A percentile compares a stretch with the other conserved stretches of the same genome.
These are phyloP conservation scores for Tangara arthus DNA, from an alignment of 2,797 vertebrate genomes.

Conservation along the genomic window DNA sequence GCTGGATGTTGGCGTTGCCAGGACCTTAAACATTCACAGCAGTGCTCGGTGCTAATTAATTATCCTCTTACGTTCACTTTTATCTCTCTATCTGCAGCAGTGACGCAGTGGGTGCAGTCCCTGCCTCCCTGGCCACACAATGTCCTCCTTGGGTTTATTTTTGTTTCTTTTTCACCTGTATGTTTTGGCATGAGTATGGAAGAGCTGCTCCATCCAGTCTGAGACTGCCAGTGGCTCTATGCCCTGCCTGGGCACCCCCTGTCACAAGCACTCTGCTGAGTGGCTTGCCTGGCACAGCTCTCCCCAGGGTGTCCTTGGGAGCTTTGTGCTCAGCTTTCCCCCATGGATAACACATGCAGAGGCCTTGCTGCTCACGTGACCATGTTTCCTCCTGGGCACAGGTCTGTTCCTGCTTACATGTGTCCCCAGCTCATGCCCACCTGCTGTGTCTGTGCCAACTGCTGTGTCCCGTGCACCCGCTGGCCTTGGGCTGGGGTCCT, in stretches of 20 bases:
- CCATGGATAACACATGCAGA: fast-evolving
- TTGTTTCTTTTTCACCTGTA: not conserved
- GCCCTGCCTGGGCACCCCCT: not conserved
- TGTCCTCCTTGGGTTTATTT: not conserved
- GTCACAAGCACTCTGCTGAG: fast-evolving
- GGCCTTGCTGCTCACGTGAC: not conserved
- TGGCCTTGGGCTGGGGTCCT: not conserved
- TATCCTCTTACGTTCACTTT: not conserved
- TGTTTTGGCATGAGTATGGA: not conserved
- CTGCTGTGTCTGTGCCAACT: not conserved
- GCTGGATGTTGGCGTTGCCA: fast-evolving
- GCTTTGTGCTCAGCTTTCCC: not conserved
- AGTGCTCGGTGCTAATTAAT: not conserved
- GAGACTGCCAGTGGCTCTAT: not conserved
- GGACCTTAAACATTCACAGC: fast-evolving
- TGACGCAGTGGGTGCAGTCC: not conserved
- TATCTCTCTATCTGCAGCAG: not conserved
- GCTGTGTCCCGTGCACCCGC: fast-evolving
- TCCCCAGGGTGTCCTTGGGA: not conserved
- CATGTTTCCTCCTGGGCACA: fast-evolving
- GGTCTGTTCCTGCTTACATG: not conserved
- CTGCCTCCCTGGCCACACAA: not conserved
- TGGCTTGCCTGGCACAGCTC: fast-evolving
- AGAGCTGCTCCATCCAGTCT: not conserved
- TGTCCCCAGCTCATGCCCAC: not conserved